A percentile compares a stretch with the other conserved stretches of the same genome.
Conservation (phyloP, 2,113 vertebrate species). For the Narcine bancroftii region DNA sequence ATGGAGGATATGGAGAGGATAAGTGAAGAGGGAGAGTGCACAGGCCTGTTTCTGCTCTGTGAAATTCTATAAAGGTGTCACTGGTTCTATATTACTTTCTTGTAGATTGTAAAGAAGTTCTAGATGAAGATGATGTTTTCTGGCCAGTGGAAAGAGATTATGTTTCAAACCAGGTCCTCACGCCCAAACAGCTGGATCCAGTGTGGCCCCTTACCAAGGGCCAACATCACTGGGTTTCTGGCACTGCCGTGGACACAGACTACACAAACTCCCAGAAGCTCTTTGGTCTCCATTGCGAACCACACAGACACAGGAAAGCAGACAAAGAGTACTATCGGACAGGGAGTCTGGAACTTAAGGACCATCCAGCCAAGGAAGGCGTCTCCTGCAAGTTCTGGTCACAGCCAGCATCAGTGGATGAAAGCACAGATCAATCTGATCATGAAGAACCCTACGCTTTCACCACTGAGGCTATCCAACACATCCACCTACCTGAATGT, state of each 20-base stretch:
- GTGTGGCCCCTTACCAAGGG: neutral
- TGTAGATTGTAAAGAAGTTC: neutral
- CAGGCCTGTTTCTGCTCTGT: neutral
- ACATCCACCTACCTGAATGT: neutral
- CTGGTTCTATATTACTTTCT: neutral
- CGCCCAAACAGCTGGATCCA: neutral
- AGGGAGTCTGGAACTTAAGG: conserved; percentile 2
- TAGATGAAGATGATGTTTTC: conserved; percentile 35
- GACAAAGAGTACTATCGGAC: neutral
- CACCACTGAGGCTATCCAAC: neutral
- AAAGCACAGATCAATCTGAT: neutral
- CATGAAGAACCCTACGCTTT: neutral
- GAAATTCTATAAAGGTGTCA: neutral
- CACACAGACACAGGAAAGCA: neutral
- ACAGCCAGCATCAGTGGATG: conserved; percentile 18
- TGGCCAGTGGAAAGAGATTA: neutral
- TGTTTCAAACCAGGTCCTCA: no score
- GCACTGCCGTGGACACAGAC: neutral
- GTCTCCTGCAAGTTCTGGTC: conserved; percentile 16
- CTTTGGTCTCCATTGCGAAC: neutral
- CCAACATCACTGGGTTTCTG: neutral
- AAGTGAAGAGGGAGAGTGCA: neutral
- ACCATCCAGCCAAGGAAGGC: neutral
- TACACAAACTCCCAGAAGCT: neutral
- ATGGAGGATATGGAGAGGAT: neutral